These are phyloP conservation scores for Argynnis bischoffii DNA, from an alignment of 2,888 invertebrate genomes.

Conservation along the genomic window DNA sequence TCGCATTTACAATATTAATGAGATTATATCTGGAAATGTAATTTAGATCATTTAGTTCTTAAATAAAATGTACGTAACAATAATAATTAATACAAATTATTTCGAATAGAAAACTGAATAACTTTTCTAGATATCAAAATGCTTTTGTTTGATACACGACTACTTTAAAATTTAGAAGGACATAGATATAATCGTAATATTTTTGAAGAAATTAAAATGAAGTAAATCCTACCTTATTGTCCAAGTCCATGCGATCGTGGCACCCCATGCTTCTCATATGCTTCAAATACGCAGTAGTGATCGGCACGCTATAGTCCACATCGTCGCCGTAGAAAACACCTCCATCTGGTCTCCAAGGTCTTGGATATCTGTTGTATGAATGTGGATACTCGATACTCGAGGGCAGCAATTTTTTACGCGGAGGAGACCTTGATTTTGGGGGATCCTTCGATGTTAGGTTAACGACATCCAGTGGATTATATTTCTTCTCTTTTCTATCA, in stretches of 20 bases:
- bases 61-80: too few relatives aligned
- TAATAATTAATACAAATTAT: too few relatives aligned
- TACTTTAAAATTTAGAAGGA: too few relatives aligned
- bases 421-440: conserved; percentile 75
- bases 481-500: conserved; percentile 73
- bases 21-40: too few relatives aligned
- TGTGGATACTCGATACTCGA: conserved; percentile 61
- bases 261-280: conserved; percentile 88
- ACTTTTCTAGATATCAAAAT: too few relatives aligned
- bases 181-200: too few relatives aligned
- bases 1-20: too few relatives aligned
- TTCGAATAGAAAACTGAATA: too few relatives aligned
- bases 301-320: conserved; percentile 92
- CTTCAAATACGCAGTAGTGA: conserved; percentile 94
- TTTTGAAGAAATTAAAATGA: background rate
- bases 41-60: too few relatives aligned
- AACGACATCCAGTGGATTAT: conserved; percentile 84
- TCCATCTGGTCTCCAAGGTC: conserved; percentile 83
- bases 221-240: conserved; percentile 64
- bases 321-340: conserved; percentile 73
- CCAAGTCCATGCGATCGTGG: conserved; percentile 64
- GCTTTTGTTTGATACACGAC: too few relatives aligned
- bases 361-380: conserved; percentile 76
- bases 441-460: conserved; percentile 84
- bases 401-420: conserved; percentile 75